A percentile compares a stretch with the other conserved stretches of the same genome.
Conservation (phyloP, 1,140 invertebrate genomes). For the Zaprionus capensis region DNA sequence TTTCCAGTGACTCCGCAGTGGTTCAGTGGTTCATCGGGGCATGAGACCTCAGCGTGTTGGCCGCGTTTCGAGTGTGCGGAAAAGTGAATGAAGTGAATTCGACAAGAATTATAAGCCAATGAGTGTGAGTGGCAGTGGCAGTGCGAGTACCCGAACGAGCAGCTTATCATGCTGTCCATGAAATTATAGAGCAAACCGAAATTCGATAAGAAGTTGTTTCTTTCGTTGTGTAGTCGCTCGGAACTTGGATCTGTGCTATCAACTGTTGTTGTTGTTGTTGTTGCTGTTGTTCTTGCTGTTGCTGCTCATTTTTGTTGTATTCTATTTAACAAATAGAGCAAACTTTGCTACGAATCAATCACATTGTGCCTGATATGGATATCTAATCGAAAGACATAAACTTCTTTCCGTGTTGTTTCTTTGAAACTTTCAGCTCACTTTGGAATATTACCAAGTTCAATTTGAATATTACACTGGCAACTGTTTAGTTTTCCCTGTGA, state of each 20-base stretch:
- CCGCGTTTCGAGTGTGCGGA: constrained; percentile 43
- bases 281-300: not conserved
- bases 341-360: constrained; percentile 58
- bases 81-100: constrained; percentile 47
- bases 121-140: not conserved
- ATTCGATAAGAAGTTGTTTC: constrained; percentile 46
- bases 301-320: constrained; percentile 20
- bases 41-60: constrained; percentile 40
- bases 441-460: constrained; percentile 1
- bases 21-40: constrained; percentile 15
- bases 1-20: constrained; percentile 1
- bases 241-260: constrained; percentile 30
- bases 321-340: constrained; percentile 54
- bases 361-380: constrained; percentile 64
- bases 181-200: constrained; percentile 41
- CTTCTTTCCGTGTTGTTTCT: constrained; percentile 33
- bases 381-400: constrained; percentile 74
- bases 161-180: constrained; percentile 44
- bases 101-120: constrained; percentile 15
- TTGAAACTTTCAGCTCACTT: constrained; percentile 3
- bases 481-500: not conserved
- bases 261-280: constrained; percentile 18
- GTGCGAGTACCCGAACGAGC: constrained; percentile 4
- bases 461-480: not conserved
- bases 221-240: constrained; percentile 14